Conservation (phyloP, 1,140 invertebrate genomes). For the Pectinophora gossypiella region DNA sequence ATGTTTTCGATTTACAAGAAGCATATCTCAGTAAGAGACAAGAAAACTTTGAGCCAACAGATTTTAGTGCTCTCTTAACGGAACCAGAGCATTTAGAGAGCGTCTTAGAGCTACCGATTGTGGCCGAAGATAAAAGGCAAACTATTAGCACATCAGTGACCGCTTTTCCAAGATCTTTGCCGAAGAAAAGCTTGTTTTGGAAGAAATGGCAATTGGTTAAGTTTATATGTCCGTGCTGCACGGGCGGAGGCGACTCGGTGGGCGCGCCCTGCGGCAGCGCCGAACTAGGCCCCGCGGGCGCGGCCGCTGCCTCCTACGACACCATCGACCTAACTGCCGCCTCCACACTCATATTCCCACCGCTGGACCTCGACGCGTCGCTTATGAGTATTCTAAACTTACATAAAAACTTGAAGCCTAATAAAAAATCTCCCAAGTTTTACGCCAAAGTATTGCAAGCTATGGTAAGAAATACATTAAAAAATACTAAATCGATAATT, state of each 20-base stretch:
- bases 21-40: too few relatives aligned
- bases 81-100: too few relatives aligned
- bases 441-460: too few relatives aligned
- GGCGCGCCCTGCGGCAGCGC: too few relatives aligned
- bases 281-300: too few relatives aligned
- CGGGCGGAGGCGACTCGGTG: conserved; percentile 34
- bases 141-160: conserved; percentile 13
- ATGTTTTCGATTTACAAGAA: too few relatives aligned
- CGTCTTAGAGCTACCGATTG: too few relatives aligned
- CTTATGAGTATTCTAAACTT: conserved; percentile 39
- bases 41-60: too few relatives aligned
- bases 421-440: conserved; percentile 17
- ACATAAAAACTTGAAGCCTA: conserved; percentile 13
- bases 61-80: too few relatives aligned
- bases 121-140: conserved; percentile 6
- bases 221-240: conserved; percentile 46
- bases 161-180: conserved; percentile 7
- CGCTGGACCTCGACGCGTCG: conserved; percentile 36
- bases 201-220: conserved; percentile 26
- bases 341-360: conserved; percentile 12
- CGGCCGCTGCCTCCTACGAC: conserved; percentile 33
- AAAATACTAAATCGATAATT: too few relatives aligned
- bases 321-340: conserved; percentile 29
- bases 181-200: conserved; percentile 16
- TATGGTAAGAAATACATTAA: too few relatives aligned